Conservation (phyloP, 2,797 vertebrate genomes). For the Gila robusta region DNA sequence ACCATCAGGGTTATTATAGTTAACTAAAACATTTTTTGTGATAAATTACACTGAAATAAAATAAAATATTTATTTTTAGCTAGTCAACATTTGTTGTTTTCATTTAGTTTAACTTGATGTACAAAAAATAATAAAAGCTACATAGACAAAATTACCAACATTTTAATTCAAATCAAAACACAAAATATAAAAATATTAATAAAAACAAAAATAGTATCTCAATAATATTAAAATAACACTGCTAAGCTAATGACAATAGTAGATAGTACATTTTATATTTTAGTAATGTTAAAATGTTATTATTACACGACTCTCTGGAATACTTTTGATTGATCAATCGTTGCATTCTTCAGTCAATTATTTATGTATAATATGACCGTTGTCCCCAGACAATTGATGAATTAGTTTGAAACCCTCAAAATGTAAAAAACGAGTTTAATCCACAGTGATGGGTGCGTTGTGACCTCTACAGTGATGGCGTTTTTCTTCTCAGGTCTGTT, state of each 20-base stretch:
- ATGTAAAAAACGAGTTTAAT: background rate
- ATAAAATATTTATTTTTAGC: background rate
- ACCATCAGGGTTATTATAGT: background rate
- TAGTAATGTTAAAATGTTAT: background rate
- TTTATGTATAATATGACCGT: background rate
- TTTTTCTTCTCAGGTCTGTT: slow-evolving; percentile 93
- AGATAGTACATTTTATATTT: background rate
- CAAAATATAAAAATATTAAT: background rate
- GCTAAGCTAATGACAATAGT: background rate
- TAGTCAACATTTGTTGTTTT: background rate
- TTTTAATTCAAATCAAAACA: background rate
- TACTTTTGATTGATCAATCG: background rate
- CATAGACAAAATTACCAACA: background rate
- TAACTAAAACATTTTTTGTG: background rate
- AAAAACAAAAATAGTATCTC: background rate
- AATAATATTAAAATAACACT: background rate
- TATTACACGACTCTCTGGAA: background rate
- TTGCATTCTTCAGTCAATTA: background rate
- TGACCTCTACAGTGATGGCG: slow-evolving; percentile 86
- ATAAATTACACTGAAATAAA: background rate
- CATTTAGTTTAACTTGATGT: background rate
- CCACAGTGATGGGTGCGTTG: background rate
- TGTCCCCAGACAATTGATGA: background rate
- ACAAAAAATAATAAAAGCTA: no score
- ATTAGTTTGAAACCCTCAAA: no score